Evolutionary conservation across 1,140 invertebrate species (phyloP), one percentile per base, ranked within the genome.

Genomic region (Heliconius nattereri): DNA sequence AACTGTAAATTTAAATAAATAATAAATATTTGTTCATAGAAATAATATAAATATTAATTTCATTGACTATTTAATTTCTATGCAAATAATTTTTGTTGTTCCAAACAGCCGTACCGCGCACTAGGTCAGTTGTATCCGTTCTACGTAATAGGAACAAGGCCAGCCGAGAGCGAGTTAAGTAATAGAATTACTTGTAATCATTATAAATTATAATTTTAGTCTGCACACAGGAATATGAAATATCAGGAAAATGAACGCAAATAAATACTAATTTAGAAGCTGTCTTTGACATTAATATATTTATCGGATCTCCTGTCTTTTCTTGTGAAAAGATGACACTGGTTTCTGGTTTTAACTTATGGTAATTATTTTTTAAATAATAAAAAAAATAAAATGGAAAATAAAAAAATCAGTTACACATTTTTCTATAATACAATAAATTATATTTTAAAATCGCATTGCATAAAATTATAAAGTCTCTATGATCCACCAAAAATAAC

Each of bases 141-240:
- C 60, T 66, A 66, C 11, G 60, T 66, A 66, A 66, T 11, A 66
- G 29, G 60, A 66, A 66, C 60, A 66, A 66, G 60, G 60, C n/a
- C 60, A 3, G 0, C 3, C 11, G 23, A 26, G 60, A 66, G 3
- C 11, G 57, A 9, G 57, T 29, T n/a, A 26, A 66, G 60, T 66
- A 66, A 66, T 66, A 23, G 60, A 66, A 29, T 29, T n/a, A 23
- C 11, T 29, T 66, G 26, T 66, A 66, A 57, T 57, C 20, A 57
- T 57, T 54, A n/a, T 5, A n/a, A 54, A 54, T 60, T 29, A 23
- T 66, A 66, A 66, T 29, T 9, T 11, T 29, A 66, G 3, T 5
- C 11, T 1, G 23, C 23, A 66, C 1, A 3, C 29, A 66, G 11
- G 5, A 26, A 3, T 66, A 29, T 16, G 2, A 13, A 26, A 29